Conservation (phyloP, 2,113 vertebrate species). For the Pseudorasbora parva region DNA sequence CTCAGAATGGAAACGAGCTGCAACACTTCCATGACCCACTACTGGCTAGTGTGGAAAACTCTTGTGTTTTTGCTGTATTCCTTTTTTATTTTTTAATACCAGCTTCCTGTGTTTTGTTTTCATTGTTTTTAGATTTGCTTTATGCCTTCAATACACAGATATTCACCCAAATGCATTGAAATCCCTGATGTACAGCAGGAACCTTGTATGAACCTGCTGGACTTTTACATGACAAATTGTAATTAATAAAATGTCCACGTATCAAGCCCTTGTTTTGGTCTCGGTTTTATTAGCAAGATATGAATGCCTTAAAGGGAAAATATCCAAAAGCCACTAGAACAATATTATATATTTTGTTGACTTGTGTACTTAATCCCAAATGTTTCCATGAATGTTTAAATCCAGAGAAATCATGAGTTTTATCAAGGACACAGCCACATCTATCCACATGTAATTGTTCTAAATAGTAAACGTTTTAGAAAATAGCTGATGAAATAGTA, state of each 20-base stretch:
- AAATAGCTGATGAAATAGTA: not conserved
- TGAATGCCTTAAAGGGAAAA: too few species aligned
- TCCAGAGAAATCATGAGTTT: too few species aligned
- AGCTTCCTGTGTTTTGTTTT: slow-evolving; percentile 42
- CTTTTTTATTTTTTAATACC: slow-evolving; percentile 43
- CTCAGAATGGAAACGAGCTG: not conserved
- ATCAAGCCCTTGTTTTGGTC: slow-evolving; percentile 36
- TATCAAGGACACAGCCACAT: too few species aligned
- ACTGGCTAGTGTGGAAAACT: slow-evolving; percentile 57
- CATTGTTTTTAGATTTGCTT: slow-evolving; percentile 45
- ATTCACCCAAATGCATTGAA: slow-evolving; percentile 45
- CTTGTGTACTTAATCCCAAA: too few species aligned
- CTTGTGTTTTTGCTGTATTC: slow-evolving; percentile 41
- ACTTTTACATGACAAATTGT: slow-evolving; percentile 75
- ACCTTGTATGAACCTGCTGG: slow-evolving; percentile 67
- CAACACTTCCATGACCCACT: slow-evolving; percentile 50
- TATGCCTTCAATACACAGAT: slow-evolving; percentile 55
- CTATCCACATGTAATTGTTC: not conserved
- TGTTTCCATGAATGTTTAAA: too few species aligned
- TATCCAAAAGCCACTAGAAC: too few species aligned
- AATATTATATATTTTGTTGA: too few species aligned
- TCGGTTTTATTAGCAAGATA: not conserved
- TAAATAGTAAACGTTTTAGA: not conserved
- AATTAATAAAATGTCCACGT: slow-evolving; percentile 69
- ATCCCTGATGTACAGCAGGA: slow-evolving; percentile 68